These are phyloP conservation scores for Tachystola acroxantha DNA, from an alignment of 2,888 invertebrate genomes.

Conservation along the genomic window DNA sequence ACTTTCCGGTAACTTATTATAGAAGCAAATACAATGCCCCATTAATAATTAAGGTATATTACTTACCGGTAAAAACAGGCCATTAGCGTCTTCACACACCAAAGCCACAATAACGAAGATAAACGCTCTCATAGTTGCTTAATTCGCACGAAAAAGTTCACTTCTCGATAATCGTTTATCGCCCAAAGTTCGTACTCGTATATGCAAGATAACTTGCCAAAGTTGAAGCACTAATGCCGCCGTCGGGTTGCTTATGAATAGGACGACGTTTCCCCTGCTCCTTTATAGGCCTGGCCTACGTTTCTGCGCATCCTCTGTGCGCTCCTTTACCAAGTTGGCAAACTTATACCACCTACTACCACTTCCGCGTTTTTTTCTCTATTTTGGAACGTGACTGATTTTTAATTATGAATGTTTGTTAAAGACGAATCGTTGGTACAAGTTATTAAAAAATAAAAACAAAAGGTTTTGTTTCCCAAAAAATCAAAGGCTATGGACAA, in stretches of 20 bases:
- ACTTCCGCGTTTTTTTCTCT: too few species aligned
- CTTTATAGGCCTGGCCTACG: constrained; percentile 55
- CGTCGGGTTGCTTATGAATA: constrained; percentile 62
- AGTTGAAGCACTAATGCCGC: constrained; percentile 41
- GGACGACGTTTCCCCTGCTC: constrained; percentile 43
- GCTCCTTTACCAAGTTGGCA: constrained; percentile 28
- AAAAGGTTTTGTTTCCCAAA: too few species aligned
- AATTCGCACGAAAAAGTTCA: constrained; percentile 31
- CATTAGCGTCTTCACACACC: constrained; percentile 46
- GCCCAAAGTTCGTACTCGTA: constrained; percentile 45
- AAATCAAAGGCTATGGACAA: too few species aligned
- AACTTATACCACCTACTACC: too few species aligned
- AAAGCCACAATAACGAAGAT: constrained; percentile 44
- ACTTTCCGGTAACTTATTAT: too few species aligned
- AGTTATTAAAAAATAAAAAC: too few species aligned
- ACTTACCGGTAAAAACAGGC: constrained; percentile 60
- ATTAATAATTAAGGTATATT: too few species aligned
- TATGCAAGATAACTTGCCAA: constrained; percentile 9
- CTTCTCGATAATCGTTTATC: constrained; percentile 37
- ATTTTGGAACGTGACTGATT: too few species aligned
- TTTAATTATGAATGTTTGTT: too few species aligned
- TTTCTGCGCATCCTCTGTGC: constrained; percentile 67
- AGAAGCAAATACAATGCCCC: too few species aligned
- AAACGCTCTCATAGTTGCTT: constrained; percentile 50
- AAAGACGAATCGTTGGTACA: too few species aligned